Conservation (phyloP, 2,797 vertebrate genomes). For the Darevskia mixta region DNA sequence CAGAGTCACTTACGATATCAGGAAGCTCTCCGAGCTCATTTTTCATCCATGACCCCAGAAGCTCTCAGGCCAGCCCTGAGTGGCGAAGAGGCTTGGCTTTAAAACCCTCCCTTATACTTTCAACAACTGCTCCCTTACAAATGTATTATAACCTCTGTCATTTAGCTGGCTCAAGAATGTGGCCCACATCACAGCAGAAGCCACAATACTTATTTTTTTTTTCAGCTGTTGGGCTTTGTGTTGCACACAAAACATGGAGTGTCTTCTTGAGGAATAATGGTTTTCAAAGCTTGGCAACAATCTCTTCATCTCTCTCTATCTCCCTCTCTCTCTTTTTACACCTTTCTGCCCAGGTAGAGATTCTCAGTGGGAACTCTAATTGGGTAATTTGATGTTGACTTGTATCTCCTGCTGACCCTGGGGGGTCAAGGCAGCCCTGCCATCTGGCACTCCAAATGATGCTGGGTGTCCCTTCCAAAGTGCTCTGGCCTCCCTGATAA, state of each 20-base stretch:
- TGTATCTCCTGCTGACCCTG: background rate
- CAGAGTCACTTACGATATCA: background rate
- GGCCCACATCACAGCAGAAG: slow-evolving; percentile 6
- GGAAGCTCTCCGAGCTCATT: background rate
- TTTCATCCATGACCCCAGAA: background rate
- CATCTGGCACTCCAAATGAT: slow-evolving; percentile 32
- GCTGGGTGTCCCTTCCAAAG: background rate
- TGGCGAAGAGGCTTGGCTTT: slow-evolving; percentile 64
- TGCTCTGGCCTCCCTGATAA: background rate
- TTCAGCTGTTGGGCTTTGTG: slow-evolving; percentile 27
- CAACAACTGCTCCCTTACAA: slow-evolving; percentile 51
- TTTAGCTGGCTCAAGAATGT: slow-evolving; percentile 27
- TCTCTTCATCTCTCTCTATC: slow-evolving; percentile 35
- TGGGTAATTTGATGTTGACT: background rate
- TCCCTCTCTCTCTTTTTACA: background rate
- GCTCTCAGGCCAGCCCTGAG: background rate
- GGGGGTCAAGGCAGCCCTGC: slow-evolving; percentile 38
- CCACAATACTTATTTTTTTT: slow-evolving; percentile 16
- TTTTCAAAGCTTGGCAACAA: slow-evolving; percentile 53
- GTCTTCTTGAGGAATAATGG: slow-evolving; percentile 57
- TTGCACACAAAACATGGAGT: slow-evolving; percentile 26
- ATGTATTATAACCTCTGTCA: slow-evolving; percentile 50
- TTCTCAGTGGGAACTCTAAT: background rate
- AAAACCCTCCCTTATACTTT: slow-evolving; percentile 55
- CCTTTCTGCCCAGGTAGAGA: slow-evolving; percentile 52